Percentiles rank a stretch among this genome's conserved stretches.
Conservation (phyloP, 2,888 invertebrate species). For the Caenorhabditis sp. region DNA sequence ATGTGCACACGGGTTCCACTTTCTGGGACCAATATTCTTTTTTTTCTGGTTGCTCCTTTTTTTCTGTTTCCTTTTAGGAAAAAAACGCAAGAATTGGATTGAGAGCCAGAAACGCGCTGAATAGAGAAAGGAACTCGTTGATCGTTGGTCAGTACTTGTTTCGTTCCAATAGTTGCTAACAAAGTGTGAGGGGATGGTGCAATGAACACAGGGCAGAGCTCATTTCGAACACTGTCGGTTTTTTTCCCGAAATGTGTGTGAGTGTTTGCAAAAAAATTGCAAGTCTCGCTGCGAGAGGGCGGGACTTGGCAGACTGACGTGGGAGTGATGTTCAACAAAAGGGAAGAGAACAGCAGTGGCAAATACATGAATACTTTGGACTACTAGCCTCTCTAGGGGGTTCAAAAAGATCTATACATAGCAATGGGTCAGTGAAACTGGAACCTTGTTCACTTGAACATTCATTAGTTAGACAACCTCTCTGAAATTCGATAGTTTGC, state of each 20-base stretch:
- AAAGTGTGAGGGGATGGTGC: neutral
- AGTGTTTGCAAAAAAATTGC: slow-evolving; percentile 46
- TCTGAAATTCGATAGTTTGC: slow-evolving; percentile 47
- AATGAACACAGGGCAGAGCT: slow-evolving; percentile 15
- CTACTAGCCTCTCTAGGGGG: slow-evolving; percentile 47
- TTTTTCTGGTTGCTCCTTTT: slow-evolving; percentile 11
- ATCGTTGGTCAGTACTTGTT: slow-evolving; percentile 34
- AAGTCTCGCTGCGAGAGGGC: slow-evolving; percentile 32
- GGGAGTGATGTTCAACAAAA: slow-evolving; percentile 20
- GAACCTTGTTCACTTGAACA: slow-evolving; percentile 57
- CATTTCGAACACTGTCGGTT: slow-evolving; percentile 23
- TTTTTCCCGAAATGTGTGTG: neutral
- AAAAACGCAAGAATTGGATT: slow-evolving; percentile 30
- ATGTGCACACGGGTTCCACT: slow-evolving; percentile 59
- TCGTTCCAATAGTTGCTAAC: slow-evolving; percentile 25
- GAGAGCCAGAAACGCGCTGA: slow-evolving; percentile 11
- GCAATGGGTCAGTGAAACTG: slow-evolving; percentile 50
- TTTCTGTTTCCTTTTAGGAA: slow-evolving; percentile 31
- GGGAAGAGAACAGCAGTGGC: slow-evolving; percentile 41
- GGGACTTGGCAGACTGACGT: slow-evolving; percentile 33
- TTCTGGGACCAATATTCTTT: slow-evolving; percentile 41
- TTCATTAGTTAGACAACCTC: slow-evolving; percentile 57
- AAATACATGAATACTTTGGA: slow-evolving; percentile 52
- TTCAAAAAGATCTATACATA: slow-evolving; percentile 60
- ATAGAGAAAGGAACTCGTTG: slow-evolving; percentile 36